phyloP scores from a whole-genome alignment of 2,113 vertebrate species.

The Oxyura jamaicensis region DNA sequence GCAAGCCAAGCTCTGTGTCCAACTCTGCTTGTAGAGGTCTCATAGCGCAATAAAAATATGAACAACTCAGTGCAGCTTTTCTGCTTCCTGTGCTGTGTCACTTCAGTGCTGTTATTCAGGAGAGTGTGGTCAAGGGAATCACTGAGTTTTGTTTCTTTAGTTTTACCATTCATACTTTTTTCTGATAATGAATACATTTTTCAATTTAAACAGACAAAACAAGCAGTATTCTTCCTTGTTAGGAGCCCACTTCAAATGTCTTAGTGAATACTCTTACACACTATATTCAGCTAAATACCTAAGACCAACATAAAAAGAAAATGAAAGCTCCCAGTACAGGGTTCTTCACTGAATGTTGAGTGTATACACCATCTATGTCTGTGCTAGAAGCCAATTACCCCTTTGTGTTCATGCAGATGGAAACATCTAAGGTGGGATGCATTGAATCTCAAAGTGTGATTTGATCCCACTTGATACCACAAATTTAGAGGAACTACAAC shows the following conservation, averaged over 20 bases:
- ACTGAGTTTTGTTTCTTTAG: neutral
- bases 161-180: neutral
- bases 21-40: neutral
- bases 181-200: neutral
- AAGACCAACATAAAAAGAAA: neutral
- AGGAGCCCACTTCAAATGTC: neutral
- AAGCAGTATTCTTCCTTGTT: neutral
- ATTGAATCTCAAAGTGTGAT: neutral
- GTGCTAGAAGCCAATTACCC: neutral
- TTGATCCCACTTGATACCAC: neutral
- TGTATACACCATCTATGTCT: fast-evolving
- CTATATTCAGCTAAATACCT: neutral
- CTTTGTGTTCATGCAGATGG: neutral
- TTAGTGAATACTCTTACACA: neutral
- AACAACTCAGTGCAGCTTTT: neutral
- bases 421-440: neutral
- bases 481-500: neutral
- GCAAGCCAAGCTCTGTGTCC: neutral
- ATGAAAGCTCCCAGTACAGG: neutral
- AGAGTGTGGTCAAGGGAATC: neutral
- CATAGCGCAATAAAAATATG: neutral
- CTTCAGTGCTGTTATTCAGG: neutral
- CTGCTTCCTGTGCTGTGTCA: neutral
- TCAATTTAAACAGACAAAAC: neutral
- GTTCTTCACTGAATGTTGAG: neutral